Conservation (phyloP, 1,140 invertebrate genomes). For the Acarapis woodi region DNA sequence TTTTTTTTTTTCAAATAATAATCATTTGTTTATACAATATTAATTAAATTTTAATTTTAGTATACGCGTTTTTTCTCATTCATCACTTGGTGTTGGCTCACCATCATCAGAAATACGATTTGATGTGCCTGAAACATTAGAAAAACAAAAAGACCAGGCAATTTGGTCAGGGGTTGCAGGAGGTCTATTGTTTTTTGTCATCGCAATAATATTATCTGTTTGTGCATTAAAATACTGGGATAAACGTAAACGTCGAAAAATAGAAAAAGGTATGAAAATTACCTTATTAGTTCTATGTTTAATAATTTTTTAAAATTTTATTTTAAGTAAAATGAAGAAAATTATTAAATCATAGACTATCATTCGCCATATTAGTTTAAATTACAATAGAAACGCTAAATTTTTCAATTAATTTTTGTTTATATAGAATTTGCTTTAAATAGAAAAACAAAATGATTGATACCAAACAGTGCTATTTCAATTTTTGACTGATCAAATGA, state of each 20-base stretch:
- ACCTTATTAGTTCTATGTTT: too few relatives aligned
- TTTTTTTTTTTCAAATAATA: neutral
- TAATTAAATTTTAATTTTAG: constrained; percentile 38
- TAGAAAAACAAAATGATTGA: too few relatives aligned
- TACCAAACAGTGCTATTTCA: too few relatives aligned
- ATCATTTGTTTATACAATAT: neutral
- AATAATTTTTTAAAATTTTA: constrained; percentile 5
- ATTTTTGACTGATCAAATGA: too few relatives aligned
- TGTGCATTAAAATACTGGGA: constrained; percentile 91
- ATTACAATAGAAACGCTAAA: too few relatives aligned
- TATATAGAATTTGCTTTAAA: too few relatives aligned
- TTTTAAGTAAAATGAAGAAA: constrained; percentile 1
- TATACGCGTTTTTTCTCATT: constrained; percentile 60
- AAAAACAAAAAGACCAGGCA: constrained; percentile 7
- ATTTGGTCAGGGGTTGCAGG: constrained; percentile 50
- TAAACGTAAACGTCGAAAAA: constrained; percentile 75
- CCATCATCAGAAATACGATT: constrained; percentile 55
- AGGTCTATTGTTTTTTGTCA: constrained; percentile 78
- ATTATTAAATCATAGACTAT: too few relatives aligned
- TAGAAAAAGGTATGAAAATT: constrained; percentile 59
- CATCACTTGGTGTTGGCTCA: constrained; percentile 30
- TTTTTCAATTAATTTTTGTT: too few relatives aligned
- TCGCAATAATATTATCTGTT: constrained; percentile 75
- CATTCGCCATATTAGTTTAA: constrained; percentile 6
- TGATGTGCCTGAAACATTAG: constrained; percentile 29